These are phyloP conservation scores for Sialia sialis DNA, from an alignment of 2,113 vertebrate genomes.

Conservation along the genomic window DNA sequence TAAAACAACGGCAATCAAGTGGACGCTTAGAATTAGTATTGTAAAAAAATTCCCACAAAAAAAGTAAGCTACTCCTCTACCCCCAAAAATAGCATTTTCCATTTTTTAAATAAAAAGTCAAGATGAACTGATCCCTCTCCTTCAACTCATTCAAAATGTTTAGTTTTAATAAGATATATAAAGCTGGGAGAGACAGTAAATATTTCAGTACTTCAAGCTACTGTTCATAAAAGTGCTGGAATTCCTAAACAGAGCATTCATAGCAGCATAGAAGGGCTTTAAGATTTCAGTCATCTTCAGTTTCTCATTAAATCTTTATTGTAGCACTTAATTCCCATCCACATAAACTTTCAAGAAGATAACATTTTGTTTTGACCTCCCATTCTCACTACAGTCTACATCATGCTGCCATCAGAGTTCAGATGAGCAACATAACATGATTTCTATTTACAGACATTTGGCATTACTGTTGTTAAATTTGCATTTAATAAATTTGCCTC, in stretches of 20 bases:
- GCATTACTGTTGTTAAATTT: neutral
- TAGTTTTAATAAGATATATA: neutral
- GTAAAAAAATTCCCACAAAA: neutral
- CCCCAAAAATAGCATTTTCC: neutral
- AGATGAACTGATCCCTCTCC: neutral
- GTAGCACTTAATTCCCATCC: neutral
- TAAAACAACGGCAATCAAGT: neutral
- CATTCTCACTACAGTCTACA: neutral
- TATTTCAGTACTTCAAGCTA: neutral
- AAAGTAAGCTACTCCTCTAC: neutral
- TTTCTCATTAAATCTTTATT: slow-evolving; percentile 29
- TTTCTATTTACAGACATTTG: neutral
- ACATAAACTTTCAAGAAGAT: neutral
- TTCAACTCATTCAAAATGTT: neutral
- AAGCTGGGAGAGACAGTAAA: neutral
- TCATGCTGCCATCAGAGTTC: neutral
- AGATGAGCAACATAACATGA: neutral
- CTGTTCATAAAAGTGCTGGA: neutral
- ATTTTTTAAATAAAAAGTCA: neutral
- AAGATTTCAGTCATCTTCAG: neutral
- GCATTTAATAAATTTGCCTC: neutral
- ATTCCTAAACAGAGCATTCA: neutral
- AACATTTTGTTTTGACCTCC: neutral
- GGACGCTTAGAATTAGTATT: neutral
- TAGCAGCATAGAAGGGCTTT: neutral